A percentile compares a stretch with the other conserved stretches of the same genome.
phyloP scores from a whole-genome alignment of 2,797 vertebrate species.

The Darevskia nairensis region DNA sequence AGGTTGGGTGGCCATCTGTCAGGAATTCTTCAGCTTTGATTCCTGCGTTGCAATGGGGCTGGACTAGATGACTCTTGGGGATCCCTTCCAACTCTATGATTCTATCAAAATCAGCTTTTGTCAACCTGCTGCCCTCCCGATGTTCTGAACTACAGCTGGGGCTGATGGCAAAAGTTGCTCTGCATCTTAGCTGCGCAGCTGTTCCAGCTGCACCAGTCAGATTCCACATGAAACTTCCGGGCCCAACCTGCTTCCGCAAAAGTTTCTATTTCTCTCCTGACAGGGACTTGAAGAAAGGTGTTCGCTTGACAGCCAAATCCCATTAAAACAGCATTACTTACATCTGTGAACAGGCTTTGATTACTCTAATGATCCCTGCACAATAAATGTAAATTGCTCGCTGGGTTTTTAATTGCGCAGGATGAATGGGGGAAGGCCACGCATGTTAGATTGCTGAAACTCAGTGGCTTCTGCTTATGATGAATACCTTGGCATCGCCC shows the following conservation, averaged over 20 bases:
- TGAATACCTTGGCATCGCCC: no score
- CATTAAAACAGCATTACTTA: constrained; percentile 31
- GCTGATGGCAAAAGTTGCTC: no score
- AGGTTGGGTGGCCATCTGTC: no score
- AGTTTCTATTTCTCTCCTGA: neutral
- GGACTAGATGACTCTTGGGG: no score
- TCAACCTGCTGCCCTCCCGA: no score
- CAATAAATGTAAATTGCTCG: neutral
- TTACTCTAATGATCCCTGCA: constrained; percentile 41
- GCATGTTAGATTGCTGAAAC: neutral
- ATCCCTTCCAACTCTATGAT: no score
- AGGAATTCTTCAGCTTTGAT: no score
- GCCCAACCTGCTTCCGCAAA: neutral
- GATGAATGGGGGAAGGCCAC: neutral
- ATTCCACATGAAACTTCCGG: neutral
- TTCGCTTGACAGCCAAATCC: neutral
- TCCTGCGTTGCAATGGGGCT: no score
- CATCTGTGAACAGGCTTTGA: constrained; percentile 28
- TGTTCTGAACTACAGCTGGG: no score
- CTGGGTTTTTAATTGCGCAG: neutral
- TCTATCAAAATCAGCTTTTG: neutral
- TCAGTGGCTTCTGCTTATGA: neutral
- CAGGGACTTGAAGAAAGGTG: constrained; percentile 34
- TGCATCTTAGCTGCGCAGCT: constrained; percentile 5
- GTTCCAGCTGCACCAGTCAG: neutral